Percentiles rank a stretch among this genome's conserved stretches.
phyloP scores from a whole-genome alignment of 2,797 vertebrate species.

The Crocidura indochinensis region DNA sequence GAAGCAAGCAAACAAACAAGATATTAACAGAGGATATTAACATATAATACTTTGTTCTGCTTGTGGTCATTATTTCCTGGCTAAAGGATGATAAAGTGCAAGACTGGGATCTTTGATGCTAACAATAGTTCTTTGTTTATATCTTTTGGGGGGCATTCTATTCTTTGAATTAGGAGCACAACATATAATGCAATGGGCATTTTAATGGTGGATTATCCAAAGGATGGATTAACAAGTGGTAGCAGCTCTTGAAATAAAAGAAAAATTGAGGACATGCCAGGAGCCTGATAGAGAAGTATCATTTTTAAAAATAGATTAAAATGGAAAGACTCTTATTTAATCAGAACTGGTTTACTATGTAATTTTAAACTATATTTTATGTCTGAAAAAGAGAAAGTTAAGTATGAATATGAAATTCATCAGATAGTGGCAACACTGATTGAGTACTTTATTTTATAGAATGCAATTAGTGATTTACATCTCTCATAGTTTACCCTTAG shows the following conservation, averaged over 20 bases:
- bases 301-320: constrained; percentile 8
- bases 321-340: background rate
- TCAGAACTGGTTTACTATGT: background rate
- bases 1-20: no score
- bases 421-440: background rate
- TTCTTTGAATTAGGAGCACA: background rate
- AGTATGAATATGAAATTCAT: background rate
- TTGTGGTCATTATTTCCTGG: background rate
- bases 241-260: background rate
- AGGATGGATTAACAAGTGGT: background rate
- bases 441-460: background rate
- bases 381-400: background rate
- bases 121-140: background rate
- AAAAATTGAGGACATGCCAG: background rate
- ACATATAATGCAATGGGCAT: background rate
- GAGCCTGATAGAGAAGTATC: background rate
- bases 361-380: constrained; percentile 24
- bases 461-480: background rate
- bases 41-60: background rate
- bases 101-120: background rate
- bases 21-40: no score
- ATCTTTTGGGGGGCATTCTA: background rate
- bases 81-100: background rate
- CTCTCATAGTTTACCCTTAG: background rate
- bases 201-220: accelerated